These are phyloP conservation scores for Ophiodon elongatus DNA, from an alignment of 2,113 vertebrate genomes.

Conservation along the genomic window DNA sequence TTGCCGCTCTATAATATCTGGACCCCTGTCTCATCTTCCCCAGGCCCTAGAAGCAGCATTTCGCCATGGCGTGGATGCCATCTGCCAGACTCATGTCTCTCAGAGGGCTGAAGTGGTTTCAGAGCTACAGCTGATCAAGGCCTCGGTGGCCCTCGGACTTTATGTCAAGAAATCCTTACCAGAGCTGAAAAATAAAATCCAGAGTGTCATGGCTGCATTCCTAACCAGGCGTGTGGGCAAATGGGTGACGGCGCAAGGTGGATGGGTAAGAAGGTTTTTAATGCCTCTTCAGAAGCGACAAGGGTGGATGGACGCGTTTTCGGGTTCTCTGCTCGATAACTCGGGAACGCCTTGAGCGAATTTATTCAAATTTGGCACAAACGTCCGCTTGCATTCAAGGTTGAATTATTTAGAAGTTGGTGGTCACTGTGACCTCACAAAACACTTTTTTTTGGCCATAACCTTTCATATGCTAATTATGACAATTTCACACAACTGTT, in stretches of 20 bases:
- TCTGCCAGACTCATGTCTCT: constrained; percentile 48
- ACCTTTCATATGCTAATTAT: too few relatives aligned
- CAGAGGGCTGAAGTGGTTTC: constrained; percentile 56
- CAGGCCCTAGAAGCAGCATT: constrained; percentile 65
- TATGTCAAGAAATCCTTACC: constrained; percentile 69
- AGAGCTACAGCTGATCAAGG: constrained; percentile 78
- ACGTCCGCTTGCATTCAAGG: too few relatives aligned
- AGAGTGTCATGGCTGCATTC: constrained; percentile 45
- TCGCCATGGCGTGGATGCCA: constrained; percentile 38
- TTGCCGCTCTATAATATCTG: neutral
- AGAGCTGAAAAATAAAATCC: constrained; percentile 44
- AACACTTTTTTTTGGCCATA: too few relatives aligned
- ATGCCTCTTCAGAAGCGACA: neutral
- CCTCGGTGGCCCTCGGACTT: constrained; percentile 59
- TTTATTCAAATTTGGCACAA: too few relatives aligned
- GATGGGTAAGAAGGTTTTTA: constrained; percentile 78
- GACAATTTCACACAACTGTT: too few relatives aligned
- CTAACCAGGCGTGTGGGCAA: constrained; percentile 55
- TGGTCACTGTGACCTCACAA: too few relatives aligned
- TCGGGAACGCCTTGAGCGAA: too few relatives aligned
- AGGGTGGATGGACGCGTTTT: too few relatives aligned
- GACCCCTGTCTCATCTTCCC: neutral
- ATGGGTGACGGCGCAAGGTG: constrained; percentile 79
- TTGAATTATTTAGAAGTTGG: too few relatives aligned
- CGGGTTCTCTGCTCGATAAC: too few relatives aligned